Evolutionary conservation across 1,140 invertebrate species (phyloP).

Genomic region (Dryas iulia): DNA sequence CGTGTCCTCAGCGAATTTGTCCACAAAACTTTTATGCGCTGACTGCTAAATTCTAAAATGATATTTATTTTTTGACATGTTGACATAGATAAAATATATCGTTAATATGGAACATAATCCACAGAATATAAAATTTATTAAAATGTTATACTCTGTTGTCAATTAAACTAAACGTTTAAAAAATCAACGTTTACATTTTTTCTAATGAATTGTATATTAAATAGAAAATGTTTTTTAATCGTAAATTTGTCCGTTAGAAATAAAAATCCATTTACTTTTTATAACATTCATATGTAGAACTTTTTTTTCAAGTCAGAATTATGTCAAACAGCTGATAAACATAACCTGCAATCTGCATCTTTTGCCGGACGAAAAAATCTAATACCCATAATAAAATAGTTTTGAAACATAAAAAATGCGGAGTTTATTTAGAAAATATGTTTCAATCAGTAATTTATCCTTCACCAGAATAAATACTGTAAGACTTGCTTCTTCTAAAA

Average conservation of each 20-base stretch:
- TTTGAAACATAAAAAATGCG: conserved; percentile 41
- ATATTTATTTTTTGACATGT: conserved; percentile 34
- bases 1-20: conserved; percentile 71
- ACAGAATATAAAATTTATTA: background rate
- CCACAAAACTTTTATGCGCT: conserved; percentile 32
- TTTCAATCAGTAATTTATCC: conserved; percentile 35
- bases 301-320: background rate
- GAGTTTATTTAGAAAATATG: conserved; percentile 42
- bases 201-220: too few relatives aligned
- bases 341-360: conserved; percentile 8
- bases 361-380: background rate
- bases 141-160: background rate
- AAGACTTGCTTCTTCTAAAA: conserved; percentile 44
- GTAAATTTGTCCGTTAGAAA: too few relatives aligned
- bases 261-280: too few relatives aligned
- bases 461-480: conserved; percentile 36
- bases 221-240: too few relatives aligned
- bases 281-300: too few relatives aligned
- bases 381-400: background rate
- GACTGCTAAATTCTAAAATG: conserved; percentile 6
- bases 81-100: background rate
- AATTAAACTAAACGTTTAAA: background rate
- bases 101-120: background rate
- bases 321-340: conserved; percentile 9
- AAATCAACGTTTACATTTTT: too few relatives aligned